A percentile compares a stretch with the other conserved stretches of the same genome.
Conservation (phyloP, 2,888 invertebrate genomes). For the Ornithoptera alexandrae region DNA sequence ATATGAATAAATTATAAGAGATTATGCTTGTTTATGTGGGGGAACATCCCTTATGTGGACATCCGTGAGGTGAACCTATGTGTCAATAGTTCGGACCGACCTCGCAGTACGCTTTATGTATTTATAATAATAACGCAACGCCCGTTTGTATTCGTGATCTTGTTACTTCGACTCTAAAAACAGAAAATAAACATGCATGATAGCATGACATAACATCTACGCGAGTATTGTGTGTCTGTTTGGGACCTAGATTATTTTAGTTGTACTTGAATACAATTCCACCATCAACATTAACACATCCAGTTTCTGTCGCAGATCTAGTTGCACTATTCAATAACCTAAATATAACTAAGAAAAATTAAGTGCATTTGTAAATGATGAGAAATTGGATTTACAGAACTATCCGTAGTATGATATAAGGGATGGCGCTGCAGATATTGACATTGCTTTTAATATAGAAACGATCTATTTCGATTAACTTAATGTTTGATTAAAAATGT, state of each 20-base stretch:
- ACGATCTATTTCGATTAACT: no score
- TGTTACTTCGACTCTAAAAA: not conserved
- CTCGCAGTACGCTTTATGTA: conserved; percentile 1
- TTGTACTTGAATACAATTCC: not conserved
- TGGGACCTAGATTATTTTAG: no score
- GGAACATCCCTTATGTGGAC: conserved; percentile 10
- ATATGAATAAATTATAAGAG: conserved; percentile 35
- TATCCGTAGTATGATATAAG: no score
- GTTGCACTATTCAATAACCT: no score
- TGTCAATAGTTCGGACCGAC: not conserved
- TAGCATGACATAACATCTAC: not conserved
- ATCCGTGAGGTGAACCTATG: not conserved
- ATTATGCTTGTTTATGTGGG: conserved; percentile 30
- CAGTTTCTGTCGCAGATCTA: no score
- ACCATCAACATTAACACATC: no score
- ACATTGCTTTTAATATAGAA: no score
- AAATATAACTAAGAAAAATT: no score
- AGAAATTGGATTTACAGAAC: no score
- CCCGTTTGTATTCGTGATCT: not conserved
- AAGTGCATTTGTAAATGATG: no score
- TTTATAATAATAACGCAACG: not conserved
- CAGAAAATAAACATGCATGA: not conserved
- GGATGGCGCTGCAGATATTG: no score
- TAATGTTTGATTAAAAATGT: no score
- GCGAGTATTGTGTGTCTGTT: not conserved